These are phyloP conservation scores for Apis mellifera DNA, from an alignment of 1,140 invertebrate genomes.

Conservation along the genomic window Amel_HAv3.1 CM009934.2:9409501-9410000, in stretches of 20 bases:
- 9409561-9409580: constrained; percentile 37
- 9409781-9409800: background rate
- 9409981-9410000: too few species aligned
- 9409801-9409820: too few species aligned
- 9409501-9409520: constrained; percentile 25
- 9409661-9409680: background rate
- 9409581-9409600: constrained; percentile 32
- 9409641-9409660: background rate
- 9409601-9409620: constrained; percentile 26
- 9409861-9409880: constrained; percentile 30
- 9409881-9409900: constrained; percentile 1
- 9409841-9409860: background rate
- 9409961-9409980: too few species aligned
- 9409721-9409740: constrained; percentile 7
- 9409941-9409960: too few species aligned
- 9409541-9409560: constrained; percentile 26
- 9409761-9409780: constrained; percentile 46
- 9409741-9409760: constrained; percentile 36
- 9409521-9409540: constrained; percentile 27
- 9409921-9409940: too few species aligned
- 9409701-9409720: constrained; percentile 30
- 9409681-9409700: constrained; percentile 32
- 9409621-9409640: too few species aligned
- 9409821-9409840: constrained; percentile 20
- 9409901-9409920: background rate